Conservation (phyloP, 2,888 invertebrate species). For the Acleris literana region DNA sequence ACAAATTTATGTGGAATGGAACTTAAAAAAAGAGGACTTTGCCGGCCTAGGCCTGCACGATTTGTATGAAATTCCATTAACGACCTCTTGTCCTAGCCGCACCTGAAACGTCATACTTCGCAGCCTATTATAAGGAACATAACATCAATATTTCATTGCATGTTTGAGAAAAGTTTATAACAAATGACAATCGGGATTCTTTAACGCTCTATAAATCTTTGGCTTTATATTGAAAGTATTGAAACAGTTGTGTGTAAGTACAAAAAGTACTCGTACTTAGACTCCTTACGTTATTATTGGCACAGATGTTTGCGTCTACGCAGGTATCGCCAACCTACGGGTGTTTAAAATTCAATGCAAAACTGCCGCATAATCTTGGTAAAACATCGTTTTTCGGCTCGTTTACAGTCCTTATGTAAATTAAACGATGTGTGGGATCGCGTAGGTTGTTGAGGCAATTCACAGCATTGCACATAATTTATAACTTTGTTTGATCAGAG, state of each 20-base stretch:
- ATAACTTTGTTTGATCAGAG: slow-evolving; percentile 12
- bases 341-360: slow-evolving; percentile 32
- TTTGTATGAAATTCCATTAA: no score
- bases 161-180: no score
- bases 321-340: slow-evolving; percentile 26
- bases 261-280: background rate
- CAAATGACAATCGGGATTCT: no score
- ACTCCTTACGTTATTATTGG: slow-evolving; percentile 7
- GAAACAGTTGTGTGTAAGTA: slow-evolving; percentile 6
- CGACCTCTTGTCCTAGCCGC: no score
- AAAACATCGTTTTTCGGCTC: slow-evolving; percentile 19
- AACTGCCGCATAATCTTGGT: slow-evolving; percentile 8
- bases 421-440: slow-evolving; percentile 32
- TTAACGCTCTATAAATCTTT: no score
- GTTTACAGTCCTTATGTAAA: slow-evolving; percentile 23
- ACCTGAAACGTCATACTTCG: no score
- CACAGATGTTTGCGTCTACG: slow-evolving; percentile 14
- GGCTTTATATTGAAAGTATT: slow-evolving; percentile 1
- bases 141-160: no score
- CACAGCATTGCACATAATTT: slow-evolving; percentile 26
- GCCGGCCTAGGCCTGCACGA: no score
- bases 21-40: no score
- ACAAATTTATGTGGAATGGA: no score
- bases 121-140: no score
- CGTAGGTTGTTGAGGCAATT: slow-evolving; percentile 21